phyloP scores from a whole-genome alignment of 2,797 vertebrate genomes.

The Pristis pectinata region DNA sequence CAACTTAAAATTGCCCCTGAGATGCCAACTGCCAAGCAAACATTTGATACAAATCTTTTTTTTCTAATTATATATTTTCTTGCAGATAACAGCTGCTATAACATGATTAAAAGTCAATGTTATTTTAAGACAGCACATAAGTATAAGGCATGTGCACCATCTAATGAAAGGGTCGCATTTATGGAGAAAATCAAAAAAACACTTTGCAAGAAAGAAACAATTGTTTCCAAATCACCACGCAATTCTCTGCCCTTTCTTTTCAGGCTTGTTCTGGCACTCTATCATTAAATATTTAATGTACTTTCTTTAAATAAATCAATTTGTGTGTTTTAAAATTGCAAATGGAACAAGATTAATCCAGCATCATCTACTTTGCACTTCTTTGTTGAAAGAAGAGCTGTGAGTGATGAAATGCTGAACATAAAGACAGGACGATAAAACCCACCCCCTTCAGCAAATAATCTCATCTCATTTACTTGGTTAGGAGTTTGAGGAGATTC shows the following conservation, averaged over 20 bases:
- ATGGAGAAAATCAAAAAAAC: not conserved
- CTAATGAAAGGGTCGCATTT: not conserved
- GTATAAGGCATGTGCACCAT: not conserved
- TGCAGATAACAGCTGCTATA: not conserved
- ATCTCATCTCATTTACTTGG: not conserved
- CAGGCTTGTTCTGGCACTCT: not conserved
- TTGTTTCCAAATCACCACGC: not conserved
- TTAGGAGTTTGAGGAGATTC: no score
- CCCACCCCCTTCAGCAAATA: not conserved
- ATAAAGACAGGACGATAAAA: not conserved
- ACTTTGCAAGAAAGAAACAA: not conserved
- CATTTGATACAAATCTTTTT: not conserved
- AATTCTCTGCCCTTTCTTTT: not conserved
- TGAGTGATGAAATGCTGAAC: not conserved
- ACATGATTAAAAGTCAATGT: not conserved
- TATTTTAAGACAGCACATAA: not conserved
- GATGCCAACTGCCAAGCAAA: not conserved
- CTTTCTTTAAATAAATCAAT: not conserved
- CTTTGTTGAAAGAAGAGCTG: not conserved
- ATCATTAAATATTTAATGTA: constrained; percentile 1
- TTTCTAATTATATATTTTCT: not conserved
- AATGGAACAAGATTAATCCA: not conserved
- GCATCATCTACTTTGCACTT: not conserved
- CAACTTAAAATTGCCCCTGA: not conserved
- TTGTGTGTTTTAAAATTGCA: not conserved